phyloP scores from a whole-genome alignment of 2,113 vertebrate species.

The Rhinogobius similis region DNA sequence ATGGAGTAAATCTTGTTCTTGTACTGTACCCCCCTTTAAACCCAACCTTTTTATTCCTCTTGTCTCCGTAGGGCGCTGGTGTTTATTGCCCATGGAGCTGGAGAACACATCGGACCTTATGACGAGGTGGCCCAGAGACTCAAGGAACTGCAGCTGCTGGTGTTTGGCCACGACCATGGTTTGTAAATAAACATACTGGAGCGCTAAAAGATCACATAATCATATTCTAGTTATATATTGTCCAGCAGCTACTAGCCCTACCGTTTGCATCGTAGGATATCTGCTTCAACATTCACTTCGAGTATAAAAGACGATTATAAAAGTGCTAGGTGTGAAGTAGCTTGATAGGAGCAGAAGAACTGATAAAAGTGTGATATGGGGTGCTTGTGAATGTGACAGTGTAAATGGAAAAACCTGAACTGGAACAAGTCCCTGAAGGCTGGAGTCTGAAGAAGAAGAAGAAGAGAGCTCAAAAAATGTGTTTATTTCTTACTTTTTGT shows the following conservation, averaged over 20 bases:
- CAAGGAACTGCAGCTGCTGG: conserved; percentile 82
- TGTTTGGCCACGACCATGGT: conserved; percentile 95
- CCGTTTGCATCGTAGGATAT: too few relatives aligned
- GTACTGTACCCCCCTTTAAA: background rate
- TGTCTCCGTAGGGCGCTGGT: conserved; percentile 82
- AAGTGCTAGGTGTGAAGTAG: background rate
- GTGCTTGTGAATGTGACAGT: conserved; percentile 34
- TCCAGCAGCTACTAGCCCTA: too few relatives aligned
- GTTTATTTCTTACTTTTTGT: background rate
- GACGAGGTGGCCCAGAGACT: conserved; percentile 86
- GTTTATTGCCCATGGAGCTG: conserved; percentile 89
- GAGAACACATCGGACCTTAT: conserved; percentile 92
- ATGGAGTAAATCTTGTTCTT: background rate
- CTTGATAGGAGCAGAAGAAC: background rate
- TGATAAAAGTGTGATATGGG: conserved; percentile 16
- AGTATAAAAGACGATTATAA: background rate
- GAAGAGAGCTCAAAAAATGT: background rate
- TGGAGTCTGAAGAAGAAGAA: background rate
- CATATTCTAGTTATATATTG: too few relatives aligned
- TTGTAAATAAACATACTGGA: conserved; percentile 65
- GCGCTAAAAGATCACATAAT: too few relatives aligned
- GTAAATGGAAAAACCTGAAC: conserved; percentile 50
- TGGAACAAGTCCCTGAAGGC: conserved; percentile 50
- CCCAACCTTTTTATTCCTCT: background rate
- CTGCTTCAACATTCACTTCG: background rate